phyloP scores from a whole-genome alignment of 2,888 invertebrate genomes.

The Onchidella celtica region DNA sequence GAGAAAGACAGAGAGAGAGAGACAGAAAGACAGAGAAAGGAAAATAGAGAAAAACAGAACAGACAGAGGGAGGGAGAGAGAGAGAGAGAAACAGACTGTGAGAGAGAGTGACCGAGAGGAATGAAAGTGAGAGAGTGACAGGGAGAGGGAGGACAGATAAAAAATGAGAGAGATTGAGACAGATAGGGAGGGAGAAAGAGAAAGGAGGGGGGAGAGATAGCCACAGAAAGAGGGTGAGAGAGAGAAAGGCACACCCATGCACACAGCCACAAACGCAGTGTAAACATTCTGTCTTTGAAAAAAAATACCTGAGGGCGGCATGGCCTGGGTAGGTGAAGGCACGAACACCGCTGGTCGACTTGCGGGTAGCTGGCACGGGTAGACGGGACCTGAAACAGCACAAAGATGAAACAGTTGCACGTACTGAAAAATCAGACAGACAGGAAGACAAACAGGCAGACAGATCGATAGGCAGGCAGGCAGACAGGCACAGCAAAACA shows the following conservation, averaged over 20 bases:
- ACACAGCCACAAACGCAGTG: too few relatives aligned
- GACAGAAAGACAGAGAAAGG: neutral
- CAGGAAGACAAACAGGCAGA: too few relatives aligned
- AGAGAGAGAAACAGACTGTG: neutral
- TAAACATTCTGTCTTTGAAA: too few relatives aligned
- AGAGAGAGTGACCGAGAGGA: neutral
- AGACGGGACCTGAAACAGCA: too few relatives aligned
- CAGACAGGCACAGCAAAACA: too few relatives aligned
- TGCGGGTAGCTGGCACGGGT: too few relatives aligned
- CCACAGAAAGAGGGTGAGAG: neutral
- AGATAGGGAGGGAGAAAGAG: neutral
- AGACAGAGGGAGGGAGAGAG: constrained; percentile 4
- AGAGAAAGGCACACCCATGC: constrained; percentile 1
- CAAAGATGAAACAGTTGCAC: too few relatives aligned
- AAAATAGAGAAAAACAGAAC: neutral
- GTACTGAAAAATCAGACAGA: too few relatives aligned
- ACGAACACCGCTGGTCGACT: too few relatives aligned
- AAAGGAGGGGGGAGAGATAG: neutral
- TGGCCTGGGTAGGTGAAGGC: too few relatives aligned
- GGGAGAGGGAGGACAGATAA: neutral
- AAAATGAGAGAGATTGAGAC: neutral
- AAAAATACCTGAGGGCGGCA: too few relatives aligned
- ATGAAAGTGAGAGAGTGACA: neutral
- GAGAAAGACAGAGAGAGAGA: neutral
- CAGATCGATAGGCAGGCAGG: too few relatives aligned